A percentile compares a stretch with the other conserved stretches of the same genome.
Evolutionary conservation across 2,113 vertebrate genomes (phyloP).

Genomic region (Todiramphus saurophagus): DNA sequence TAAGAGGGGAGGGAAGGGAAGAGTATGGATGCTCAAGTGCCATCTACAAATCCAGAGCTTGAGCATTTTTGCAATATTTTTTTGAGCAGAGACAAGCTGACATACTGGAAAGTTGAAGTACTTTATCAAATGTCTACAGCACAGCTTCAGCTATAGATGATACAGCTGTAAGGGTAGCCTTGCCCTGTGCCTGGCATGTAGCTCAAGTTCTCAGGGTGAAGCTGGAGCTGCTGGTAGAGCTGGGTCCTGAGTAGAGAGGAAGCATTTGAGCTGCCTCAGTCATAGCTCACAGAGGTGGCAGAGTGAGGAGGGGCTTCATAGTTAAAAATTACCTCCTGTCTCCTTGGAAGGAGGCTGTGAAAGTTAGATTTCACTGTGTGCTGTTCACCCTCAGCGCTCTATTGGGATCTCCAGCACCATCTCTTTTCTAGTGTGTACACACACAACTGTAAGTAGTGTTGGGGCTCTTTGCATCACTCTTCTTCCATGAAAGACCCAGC

Average conservation of each 20-base stretch:
- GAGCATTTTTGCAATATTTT: background rate
- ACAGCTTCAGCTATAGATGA: background rate
- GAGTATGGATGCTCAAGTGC: background rate
- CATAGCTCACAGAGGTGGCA: background rate
- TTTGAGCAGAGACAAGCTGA: background rate
- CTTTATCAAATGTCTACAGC: background rate
- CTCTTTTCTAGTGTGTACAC: background rate
- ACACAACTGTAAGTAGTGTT: background rate
- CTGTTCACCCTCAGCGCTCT: background rate
- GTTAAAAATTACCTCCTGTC: background rate
- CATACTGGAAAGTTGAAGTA: background rate
- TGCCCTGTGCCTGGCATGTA: background rate
- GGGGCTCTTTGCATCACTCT: background rate
- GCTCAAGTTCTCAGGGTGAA: background rate
- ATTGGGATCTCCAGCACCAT: background rate
- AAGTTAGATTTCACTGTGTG: background rate
- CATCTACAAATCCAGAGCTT: background rate
- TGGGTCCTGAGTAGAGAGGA: background rate
- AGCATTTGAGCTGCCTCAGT: background rate
- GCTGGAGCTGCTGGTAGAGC: background rate
- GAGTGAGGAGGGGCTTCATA: background rate
- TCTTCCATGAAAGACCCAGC: background rate
- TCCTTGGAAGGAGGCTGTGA: background rate
- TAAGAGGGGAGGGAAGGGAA: background rate
- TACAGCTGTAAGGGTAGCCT: background rate